Base-by-base conservation (phyloP, 2,797 vertebrate species). In the Muraenolepis orangiensis region DNA sequence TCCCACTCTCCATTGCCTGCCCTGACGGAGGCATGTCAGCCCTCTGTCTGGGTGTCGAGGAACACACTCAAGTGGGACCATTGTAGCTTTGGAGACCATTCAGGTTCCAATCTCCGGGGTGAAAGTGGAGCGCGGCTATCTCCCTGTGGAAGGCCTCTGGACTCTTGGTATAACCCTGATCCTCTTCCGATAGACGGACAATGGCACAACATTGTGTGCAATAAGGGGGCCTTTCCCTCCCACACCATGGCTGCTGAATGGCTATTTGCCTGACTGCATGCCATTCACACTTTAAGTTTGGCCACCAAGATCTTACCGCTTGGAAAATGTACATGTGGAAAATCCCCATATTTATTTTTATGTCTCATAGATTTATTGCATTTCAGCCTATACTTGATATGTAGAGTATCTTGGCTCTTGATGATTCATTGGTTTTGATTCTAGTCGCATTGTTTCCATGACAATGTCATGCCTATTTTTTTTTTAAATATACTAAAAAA, bases 111-210 rank as follows among this genome's bases (percentile, higher is more conserved):
- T 86, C 82, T 87, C 84, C 36, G 73, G 84, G 87, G 87, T 88
- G 89, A 88, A 88, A 91, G 88, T 78, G 80, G 88, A 91, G 87
- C 81, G 80, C 79, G 81, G 76, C 78, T 68, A 72, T 79, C 76
- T 76, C 61, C 64, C 36, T 28, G 57, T 69, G 18, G 40, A 71
- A 75, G 81, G 82, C 78, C 80, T 81, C 76, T 79, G 67, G 78
- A 85, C 83, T 86, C 80, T 80, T 86, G 77, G 85, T 86, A 84
- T 87, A 76, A 69, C 77, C 76, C 76, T 69, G 26, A 84, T 84
- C 80, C 87, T 85, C 87, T 80, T 71, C 80, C 88, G 87, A 85
- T 82, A 82, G 7, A 38, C 67, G 83, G 69, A 89, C 89, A 90
- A 88, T 83, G 80, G 76, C 70, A 67, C 16, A 6, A n/a, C 69